A percentile compares a stretch with the other conserved stretches of the same genome.
phyloP scores from a whole-genome alignment of 2,113 vertebrate genomes.

The Limnothrissa miodon region DNA sequence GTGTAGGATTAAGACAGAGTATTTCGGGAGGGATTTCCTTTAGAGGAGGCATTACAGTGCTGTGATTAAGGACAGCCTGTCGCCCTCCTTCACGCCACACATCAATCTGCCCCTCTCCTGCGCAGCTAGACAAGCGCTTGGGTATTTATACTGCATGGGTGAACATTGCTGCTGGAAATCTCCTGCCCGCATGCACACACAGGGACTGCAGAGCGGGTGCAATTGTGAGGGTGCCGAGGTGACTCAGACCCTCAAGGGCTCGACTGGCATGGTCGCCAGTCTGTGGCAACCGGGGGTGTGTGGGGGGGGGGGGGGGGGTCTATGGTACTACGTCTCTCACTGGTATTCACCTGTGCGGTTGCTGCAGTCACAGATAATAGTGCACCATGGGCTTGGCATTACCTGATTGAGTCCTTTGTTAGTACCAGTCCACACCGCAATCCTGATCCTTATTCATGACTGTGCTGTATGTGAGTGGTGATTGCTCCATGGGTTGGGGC shows the following conservation, averaged over 20 bases:
- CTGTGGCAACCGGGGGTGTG: not conserved
- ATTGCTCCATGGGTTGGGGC: not conserved
- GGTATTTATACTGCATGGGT: not conserved
- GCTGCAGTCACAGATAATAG: not conserved
- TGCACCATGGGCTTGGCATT: not conserved
- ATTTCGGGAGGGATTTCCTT: not conserved
- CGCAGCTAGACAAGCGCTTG: not conserved
- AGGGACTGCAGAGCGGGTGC: not conserved
- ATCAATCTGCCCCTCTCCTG: not conserved
- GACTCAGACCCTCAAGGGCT: not conserved
- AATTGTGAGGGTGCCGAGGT: not conserved
- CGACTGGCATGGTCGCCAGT: not conserved
- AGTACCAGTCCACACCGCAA: not conserved
- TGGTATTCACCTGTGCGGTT: not conserved
- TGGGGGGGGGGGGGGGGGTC: no score
- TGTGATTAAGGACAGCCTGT: conserved; percentile 23
- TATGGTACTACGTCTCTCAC: not conserved
- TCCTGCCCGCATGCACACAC: not conserved
- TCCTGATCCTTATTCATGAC: not conserved
- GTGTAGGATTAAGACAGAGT: not conserved
- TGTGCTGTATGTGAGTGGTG: not conserved
- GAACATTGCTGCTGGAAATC: conserved; percentile 32
- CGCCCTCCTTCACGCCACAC: not conserved
- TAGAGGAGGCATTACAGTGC: conserved; percentile 19
- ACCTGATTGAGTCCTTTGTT: no score